Evolutionary conservation across 2,888 invertebrate species (phyloP), one percentile per base, ranked within the genome.

Genomic region (Ypsolopha scabrella): DNA sequence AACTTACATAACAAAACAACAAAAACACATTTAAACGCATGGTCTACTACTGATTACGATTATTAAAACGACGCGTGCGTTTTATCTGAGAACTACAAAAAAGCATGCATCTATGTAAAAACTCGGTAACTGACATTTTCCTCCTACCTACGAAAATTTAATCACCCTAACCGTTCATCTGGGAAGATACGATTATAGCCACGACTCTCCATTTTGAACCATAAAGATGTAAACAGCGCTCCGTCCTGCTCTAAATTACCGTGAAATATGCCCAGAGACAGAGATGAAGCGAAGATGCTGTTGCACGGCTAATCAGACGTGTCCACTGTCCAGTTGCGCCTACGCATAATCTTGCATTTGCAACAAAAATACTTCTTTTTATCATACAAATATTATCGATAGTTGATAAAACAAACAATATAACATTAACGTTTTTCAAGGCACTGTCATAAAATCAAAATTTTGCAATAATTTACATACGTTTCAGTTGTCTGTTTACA

Each of bases 61-160:
- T 39, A 38, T 11, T 11, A 3, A 44, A 9, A 44, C 43, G 69
- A 75, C 78, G 24, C 24, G 24, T 3, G 24, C 24, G 24, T 24
- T 24, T 24, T 24, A 24, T 24, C 24, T 4, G 24, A 24, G 24
- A 77, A 78, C 75, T 73, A 70, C 62, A 64, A 68, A 72, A 75
- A 75, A 64, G 75, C 74, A 62, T 57, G 58, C 58, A 58, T 65
- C 71, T 81, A 82, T 80, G 72, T 80, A 80, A 72, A 49, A 69
- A 65, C 60, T 54, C 51, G 44, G 62, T 64, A 67, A 62, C 70
- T 62, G 65, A 72, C 68, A 68, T 75, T 79, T 79, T 77, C 71
- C 78, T 78, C 80, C 77, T 80, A 78, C 79, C 73, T 72, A 80
- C 78, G 65, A 75, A 83, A 80, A 80, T 77, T 76, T 72, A 68